phyloP scores from a whole-genome alignment of 2,113 vertebrate species.

The Marcusenius ussheri region DNA sequence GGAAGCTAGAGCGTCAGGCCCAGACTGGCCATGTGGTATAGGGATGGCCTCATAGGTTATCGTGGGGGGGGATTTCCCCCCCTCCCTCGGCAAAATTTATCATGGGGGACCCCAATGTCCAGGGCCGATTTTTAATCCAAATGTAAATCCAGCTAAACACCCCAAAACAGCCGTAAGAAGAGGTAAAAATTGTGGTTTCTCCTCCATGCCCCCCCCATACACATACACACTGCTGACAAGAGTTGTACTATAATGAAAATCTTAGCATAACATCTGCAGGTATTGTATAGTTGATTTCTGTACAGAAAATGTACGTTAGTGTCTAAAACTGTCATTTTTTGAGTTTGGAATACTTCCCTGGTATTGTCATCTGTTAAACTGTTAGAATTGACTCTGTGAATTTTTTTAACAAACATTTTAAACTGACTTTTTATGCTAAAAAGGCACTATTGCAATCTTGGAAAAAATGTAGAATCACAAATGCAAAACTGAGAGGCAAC shows the following conservation, averaged over 20 bases:
- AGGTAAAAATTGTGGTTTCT: constrained; percentile 46
- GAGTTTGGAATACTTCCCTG: constrained; percentile 22
- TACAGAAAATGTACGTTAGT: constrained; percentile 68
- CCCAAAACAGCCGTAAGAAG: constrained; percentile 58
- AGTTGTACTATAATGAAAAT: constrained; percentile 85
- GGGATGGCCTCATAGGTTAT: neutral
- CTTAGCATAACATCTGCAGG: constrained; percentile 83
- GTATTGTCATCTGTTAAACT: constrained; percentile 21
- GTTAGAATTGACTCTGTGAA: constrained; percentile 26
- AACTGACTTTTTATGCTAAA: constrained; percentile 16
- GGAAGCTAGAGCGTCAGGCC: constrained; percentile 69
- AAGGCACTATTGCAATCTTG: constrained; percentile 8
- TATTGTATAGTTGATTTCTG: constrained; percentile 88
- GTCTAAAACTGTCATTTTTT: constrained; percentile 60
- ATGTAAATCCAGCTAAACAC: constrained; percentile 60
- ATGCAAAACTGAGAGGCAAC: neutral
- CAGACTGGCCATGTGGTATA: neutral
- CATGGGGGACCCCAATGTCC: neutral
- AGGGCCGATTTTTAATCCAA: neutral
- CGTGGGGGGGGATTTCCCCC: neutral
- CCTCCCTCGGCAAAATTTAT: too few relatives aligned
- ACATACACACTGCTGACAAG: constrained; percentile 80
- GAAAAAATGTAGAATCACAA: neutral
- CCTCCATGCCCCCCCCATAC: constrained; percentile 66
- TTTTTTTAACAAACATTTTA: constrained; percentile 25